phyloP scores from a whole-genome alignment of 2,888 invertebrate species.

The Aphodius granarius region DNA sequence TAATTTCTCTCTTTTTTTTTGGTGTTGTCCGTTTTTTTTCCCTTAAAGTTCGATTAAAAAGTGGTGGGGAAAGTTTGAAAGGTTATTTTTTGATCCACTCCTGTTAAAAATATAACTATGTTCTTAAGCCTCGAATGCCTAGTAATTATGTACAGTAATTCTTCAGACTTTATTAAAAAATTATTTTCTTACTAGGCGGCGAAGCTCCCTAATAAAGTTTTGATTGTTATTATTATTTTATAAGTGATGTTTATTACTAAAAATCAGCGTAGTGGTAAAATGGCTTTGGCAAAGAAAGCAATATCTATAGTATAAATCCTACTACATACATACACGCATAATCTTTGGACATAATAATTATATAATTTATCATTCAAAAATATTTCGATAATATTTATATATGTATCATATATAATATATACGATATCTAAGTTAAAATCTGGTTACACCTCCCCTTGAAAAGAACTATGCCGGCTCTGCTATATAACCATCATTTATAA shows the following conservation, averaged over 20 bases:
- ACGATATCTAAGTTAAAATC: not conserved
- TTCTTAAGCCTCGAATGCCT: not conserved
- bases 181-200: constrained; percentile 23
- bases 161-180: constrained; percentile 28
- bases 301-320: constrained; percentile 38
- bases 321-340: constrained; percentile 14
- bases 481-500: not conserved
- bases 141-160: constrained; percentile 25
- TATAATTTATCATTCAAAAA: constrained; percentile 29
- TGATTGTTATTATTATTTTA: constrained; percentile 28
- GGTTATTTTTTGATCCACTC: constrained; percentile 16
- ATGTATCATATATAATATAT: constrained; percentile 5
- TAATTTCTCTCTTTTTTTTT: constrained; percentile 25
- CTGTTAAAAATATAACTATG: constrained; percentile 23
- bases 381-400: constrained; percentile 25
- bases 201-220: constrained; percentile 24
- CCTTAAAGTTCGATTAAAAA: constrained; percentile 12
- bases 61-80: not conserved
- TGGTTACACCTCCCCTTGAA: constrained; percentile 1
- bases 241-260: not conserved
- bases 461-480: constrained; percentile 4
- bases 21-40: constrained; percentile 31
- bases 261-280: constrained; percentile 7
- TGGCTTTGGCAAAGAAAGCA: constrained; percentile 31
- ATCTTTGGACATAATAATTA: constrained; percentile 21